phyloP scores from a whole-genome alignment of 2,113 vertebrate genomes.

The Amazona vittata region DNA sequence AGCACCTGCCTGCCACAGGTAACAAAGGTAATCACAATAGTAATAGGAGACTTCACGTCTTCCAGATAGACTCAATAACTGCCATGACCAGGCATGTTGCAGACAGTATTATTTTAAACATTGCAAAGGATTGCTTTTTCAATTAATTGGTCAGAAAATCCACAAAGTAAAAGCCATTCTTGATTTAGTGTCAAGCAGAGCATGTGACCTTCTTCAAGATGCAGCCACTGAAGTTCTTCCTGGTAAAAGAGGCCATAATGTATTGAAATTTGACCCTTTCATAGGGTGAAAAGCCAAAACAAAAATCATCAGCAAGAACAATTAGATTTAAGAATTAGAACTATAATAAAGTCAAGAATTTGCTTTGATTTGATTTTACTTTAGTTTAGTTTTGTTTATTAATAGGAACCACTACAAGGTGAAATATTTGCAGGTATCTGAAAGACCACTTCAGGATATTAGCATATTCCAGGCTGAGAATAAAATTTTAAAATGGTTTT shows the following conservation, averaged over 20 bases:
- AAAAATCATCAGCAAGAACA: not conserved
- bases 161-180: not conserved
- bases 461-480: not conserved
- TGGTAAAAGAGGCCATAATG: not conserved
- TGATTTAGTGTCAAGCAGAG: not conserved
- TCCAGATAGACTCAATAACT: not conserved
- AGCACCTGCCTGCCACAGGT: not conserved
- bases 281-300: not conserved
- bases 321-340: not conserved
- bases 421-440: not conserved
- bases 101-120: not conserved
- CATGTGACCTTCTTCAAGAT: not conserved
- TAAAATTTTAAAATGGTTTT: not conserved
- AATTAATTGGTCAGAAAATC: not conserved
- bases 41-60: not conserved
- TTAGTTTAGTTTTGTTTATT: not conserved
- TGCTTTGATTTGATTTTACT: too few species aligned
- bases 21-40: not conserved
- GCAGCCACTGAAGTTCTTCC: not conserved
- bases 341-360: not conserved
- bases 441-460: not conserved
- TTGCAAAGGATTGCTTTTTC: not conserved
- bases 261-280: not conserved
- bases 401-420: not conserved
- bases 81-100: not conserved